Base-by-base conservation (phyloP, 2,113 vertebrate genomes). In the Forbesichthys agassizii region DNA sequence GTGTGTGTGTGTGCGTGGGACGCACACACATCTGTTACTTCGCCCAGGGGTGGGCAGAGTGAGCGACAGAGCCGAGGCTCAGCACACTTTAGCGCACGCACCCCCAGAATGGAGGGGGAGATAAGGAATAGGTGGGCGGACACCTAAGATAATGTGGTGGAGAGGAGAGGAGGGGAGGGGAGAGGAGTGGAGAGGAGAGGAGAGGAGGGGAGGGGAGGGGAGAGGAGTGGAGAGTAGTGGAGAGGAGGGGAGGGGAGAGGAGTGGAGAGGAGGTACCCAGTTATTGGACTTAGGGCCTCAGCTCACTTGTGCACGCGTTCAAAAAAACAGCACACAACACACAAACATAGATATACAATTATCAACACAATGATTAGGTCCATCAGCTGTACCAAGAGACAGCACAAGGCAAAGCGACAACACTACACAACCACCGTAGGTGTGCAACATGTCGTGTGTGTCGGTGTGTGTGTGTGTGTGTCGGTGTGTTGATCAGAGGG, bases 11-110 rank as follows among this genome's bases (percentile, higher is more conserved):
- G 49, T 65, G 36, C 14, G 65, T 75, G 64, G 78, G 27, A 27
- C 27, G 2, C 27, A 66, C 77, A 81, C 74, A 79, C 88, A 89
- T 88, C 86, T 90, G 87, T 88, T 89, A 90, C 86, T 84, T 79
- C 80, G 72, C 72, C 81, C 81, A 72, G 78, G 81, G 82, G 75
- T 48, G 14, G 60, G 65, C 53, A 72, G 56, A 70, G 42, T 73
- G 64, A 47, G 67, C 46, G 42, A 57, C 58, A 64, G 18, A 62
- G 77, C 59, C 66, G 49, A 69, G 56, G 66, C 66, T 63, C 12
- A 1, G 20, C 60, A 67, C 75, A 74, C 13, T 69, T 75, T 75
- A 77, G 80, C 36, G 61, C 78, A 80, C 75, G 75, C 33, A 54
- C 74, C 79, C 14, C 3, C 27, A 61, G 71, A 79, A 72, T 71